A percentile compares a stretch with the other conserved stretches of the same genome.
Conservation (phyloP, 2,797 vertebrate genomes). For the Antrozous pallidus region DNA sequence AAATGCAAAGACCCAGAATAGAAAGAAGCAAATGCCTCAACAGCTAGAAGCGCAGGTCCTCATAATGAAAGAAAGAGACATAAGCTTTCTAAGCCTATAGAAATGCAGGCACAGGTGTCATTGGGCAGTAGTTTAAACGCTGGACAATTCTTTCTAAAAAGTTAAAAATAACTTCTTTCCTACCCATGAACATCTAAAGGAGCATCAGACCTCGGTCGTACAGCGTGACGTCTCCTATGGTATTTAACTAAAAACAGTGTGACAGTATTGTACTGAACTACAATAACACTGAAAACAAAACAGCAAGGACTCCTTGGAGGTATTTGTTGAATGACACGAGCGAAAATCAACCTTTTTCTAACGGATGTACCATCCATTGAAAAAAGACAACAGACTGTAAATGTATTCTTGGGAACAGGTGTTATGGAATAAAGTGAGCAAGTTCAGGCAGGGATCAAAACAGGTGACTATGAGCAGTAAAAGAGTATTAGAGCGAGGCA, state of each 20-base stretch:
- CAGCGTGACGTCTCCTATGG: neutral
- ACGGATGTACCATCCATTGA: slow-evolving; percentile 13
- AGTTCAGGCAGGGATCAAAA: slow-evolving; percentile 50
- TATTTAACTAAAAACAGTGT: neutral
- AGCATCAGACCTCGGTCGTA: neutral
- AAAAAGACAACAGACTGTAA: slow-evolving; percentile 67
- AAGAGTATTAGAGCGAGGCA: slow-evolving; percentile 49
- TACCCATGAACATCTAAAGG: neutral
- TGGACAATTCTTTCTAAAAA: neutral
- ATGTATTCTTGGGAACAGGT: slow-evolving; percentile 65
- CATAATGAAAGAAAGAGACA: neutral
- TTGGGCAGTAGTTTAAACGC: neutral
- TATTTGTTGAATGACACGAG: neutral
- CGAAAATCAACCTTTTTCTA: slow-evolving; percentile 45
- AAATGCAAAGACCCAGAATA: neutral
- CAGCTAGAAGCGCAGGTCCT: neutral
- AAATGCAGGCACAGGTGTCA: neutral
- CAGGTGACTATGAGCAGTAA: slow-evolving; percentile 55
- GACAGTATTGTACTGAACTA: neutral
- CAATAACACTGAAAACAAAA: slow-evolving; percentile 33
- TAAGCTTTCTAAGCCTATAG: neutral
- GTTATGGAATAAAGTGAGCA: slow-evolving; percentile 40
- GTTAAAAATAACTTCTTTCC: neutral
- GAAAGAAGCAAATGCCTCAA: neutral
- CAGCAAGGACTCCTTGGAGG: slow-evolving; percentile 21